Percentiles rank a stretch among this genome's conserved stretches.
phyloP scores from a whole-genome alignment of 2,113 vertebrate species.

The Mesoclemmys tuberculata region DNA sequence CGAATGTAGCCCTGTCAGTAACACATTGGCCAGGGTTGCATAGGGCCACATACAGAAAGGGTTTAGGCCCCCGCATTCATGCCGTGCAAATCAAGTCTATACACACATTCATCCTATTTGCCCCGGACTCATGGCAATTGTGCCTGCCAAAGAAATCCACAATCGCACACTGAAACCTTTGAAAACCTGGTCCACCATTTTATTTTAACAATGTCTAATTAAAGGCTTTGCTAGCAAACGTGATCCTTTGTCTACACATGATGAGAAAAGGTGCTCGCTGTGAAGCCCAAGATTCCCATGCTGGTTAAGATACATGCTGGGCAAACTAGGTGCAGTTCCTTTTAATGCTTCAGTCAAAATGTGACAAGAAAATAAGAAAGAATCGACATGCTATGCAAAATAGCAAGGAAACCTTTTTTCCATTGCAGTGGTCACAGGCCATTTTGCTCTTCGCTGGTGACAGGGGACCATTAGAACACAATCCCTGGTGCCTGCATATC shows the following conservation, averaged over 20 bases:
- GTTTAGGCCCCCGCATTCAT: not conserved
- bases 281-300: not conserved
- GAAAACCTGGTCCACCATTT: not conserved
- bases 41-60: not conserved
- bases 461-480: slow-evolving; percentile 60
- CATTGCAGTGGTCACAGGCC: slow-evolving; percentile 58
- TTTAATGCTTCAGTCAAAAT: not conserved
- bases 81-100: not conserved
- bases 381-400: slow-evolving; percentile 5
- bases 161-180: not conserved
- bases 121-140: not conserved
- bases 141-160: not conserved
- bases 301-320: not conserved
- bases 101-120: not conserved
- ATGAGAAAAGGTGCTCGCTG: not conserved
- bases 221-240: not conserved
- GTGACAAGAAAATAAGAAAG: not conserved
- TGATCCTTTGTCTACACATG: accelerated
- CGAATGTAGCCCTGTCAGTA: not conserved
- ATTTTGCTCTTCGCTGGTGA: slow-evolving; percentile 61
- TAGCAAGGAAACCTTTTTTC: slow-evolving; percentile 52
- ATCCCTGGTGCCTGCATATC: slow-evolving; percentile 47
- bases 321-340: not conserved
- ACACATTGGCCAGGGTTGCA: not conserved
- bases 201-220: not conserved